phyloP scores from a whole-genome alignment of 2,888 invertebrate genomes.

The Clepsis dumicolana region DNA sequence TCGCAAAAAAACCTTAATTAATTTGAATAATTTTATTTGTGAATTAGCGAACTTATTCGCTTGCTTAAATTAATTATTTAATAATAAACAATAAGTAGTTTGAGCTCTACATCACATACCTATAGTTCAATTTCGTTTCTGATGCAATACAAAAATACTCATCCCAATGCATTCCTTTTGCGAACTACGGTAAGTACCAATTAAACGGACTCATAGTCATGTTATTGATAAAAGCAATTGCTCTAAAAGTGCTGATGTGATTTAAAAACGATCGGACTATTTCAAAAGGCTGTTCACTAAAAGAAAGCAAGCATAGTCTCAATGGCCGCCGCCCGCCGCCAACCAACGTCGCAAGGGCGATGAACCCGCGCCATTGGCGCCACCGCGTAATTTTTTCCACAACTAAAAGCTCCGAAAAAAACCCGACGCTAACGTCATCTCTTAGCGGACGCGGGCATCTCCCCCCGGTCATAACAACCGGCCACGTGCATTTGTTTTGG shows the following conservation, averaged over 20 bases:
- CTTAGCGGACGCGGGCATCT: constrained; percentile 78
- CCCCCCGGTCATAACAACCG: constrained; percentile 84
- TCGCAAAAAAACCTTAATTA: no score
- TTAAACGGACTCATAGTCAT: no score
- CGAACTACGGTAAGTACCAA: no score
- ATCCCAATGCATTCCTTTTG: no score
- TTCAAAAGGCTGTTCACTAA: not conserved
- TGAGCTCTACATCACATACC: no score
- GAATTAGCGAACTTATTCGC: no score
- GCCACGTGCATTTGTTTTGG: constrained; percentile 87
- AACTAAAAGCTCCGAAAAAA: constrained; percentile 78
- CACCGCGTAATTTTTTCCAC: constrained; percentile 73
- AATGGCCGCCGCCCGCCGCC: not conserved
- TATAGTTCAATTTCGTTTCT: no score
- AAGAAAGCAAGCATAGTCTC: not conserved
- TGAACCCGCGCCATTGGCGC: constrained; percentile 58
- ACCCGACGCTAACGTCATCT: constrained; percentile 81
- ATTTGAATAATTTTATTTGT: no score
- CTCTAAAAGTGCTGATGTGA: not conserved
- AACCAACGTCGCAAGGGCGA: not conserved
- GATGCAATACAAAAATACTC: no score
- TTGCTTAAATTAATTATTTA: no score
- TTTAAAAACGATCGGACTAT: not conserved
- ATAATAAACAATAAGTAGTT: no score
- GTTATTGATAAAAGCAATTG: no score